Evolutionary conservation across 2,797 vertebrate species (phyloP).

Genomic region (Crenichthys baileyi): DNA sequence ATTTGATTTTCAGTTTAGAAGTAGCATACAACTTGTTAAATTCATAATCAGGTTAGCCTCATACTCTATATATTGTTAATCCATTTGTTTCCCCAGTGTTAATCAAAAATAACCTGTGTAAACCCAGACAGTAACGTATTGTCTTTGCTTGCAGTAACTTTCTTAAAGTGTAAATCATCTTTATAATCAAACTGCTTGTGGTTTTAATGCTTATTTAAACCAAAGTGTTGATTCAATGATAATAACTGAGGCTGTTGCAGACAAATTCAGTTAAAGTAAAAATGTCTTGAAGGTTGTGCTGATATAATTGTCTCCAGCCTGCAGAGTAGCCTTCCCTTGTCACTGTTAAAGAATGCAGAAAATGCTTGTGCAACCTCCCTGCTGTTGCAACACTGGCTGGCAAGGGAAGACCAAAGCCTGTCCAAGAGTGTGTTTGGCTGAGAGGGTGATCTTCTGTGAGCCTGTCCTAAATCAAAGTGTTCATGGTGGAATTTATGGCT

Average conservation of each 20-base stretch:
- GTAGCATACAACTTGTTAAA: no score
- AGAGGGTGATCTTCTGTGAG: background rate
- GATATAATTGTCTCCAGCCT: constrained; percentile 52
- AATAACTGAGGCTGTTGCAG: constrained; percentile 25
- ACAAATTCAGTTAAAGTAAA: constrained; percentile 48
- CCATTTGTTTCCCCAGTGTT: background rate
- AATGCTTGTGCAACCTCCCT: constrained; percentile 72
- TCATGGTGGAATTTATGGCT: constrained; percentile 26
- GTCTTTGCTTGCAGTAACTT: background rate
- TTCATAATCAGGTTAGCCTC: no score
- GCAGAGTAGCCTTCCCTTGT: constrained; percentile 45
- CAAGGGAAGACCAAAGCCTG: constrained; percentile 12
- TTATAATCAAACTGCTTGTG: background rate
- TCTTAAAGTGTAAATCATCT: constrained; percentile 13
- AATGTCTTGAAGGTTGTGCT: constrained; percentile 58
- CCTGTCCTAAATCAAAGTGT: constrained; percentile 17
- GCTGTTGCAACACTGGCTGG: constrained; percentile 54
- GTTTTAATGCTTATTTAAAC: background rate
- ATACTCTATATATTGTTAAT: no score
- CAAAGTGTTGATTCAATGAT: constrained; percentile 8
- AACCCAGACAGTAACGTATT: background rate
- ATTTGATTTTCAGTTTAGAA: no score
- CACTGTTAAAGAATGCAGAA: constrained; percentile 70
- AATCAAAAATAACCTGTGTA: background rate
- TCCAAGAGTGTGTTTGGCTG: constrained; percentile 30